A percentile compares a stretch with the other conserved stretches of the same genome.
Conservation (phyloP, 2,888 invertebrate genomes). For the Heliothis peltigera region DNA sequence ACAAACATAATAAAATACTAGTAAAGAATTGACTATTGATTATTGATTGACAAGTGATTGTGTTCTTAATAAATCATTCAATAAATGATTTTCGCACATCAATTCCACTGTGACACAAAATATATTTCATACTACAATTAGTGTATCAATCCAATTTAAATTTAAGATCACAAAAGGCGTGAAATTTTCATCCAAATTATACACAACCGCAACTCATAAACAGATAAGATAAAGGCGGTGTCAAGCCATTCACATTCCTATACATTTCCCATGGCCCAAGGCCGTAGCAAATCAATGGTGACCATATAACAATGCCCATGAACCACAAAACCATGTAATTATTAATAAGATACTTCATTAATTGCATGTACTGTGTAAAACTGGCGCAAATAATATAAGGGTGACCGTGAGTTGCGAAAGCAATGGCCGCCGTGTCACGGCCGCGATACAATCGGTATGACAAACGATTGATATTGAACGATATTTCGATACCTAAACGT, state of each 20-base stretch:
- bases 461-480: constrained; percentile 58
- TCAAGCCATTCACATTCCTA: constrained; percentile 41
- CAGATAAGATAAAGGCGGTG: constrained; percentile 32
- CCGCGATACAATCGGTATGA: constrained; percentile 63
- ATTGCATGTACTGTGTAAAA: constrained; percentile 63
- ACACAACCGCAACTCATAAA: not conserved
- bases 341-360: constrained; percentile 60
- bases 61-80: not conserved
- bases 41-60: too few species aligned
- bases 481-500: constrained; percentile 56
- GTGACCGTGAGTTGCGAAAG: constrained; percentile 81
- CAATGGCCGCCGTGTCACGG: constrained; percentile 81
- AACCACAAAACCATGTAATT: constrained; percentile 54
- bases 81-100: not conserved
- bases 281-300: constrained; percentile 47
- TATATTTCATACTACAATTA: not conserved
- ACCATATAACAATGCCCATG: constrained; percentile 54
- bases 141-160: constrained; percentile 1
- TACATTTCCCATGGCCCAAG: constrained; percentile 39
- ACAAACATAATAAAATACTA: too few species aligned
- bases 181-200: constrained; percentile 19
- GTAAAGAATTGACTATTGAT: too few species aligned
- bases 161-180: constrained; percentile 14
- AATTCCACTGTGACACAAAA: not conserved
- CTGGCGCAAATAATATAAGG: constrained; percentile 69